phyloP scores from a whole-genome alignment of 1,140 invertebrate species.

The Drosophila cardini region DNA sequence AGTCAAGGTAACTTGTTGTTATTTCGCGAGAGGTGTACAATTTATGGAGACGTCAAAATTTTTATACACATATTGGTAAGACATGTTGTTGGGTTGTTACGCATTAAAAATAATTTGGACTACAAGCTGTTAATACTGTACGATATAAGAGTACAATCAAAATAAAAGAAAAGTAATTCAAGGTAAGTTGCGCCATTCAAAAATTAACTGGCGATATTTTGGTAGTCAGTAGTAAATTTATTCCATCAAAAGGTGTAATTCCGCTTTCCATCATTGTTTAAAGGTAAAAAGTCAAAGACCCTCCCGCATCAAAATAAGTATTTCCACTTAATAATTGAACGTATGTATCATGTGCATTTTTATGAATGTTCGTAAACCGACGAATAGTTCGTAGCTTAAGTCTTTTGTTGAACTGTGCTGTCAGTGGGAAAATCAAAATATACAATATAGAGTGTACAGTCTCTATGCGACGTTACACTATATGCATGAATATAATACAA shows the following conservation, averaged over 20 bases:
- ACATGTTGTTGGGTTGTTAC: constrained; percentile 53
- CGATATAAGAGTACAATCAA: constrained; percentile 14
- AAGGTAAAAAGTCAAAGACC: constrained; percentile 35
- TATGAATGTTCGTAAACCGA: constrained; percentile 20
- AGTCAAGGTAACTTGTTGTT: constrained; percentile 39
- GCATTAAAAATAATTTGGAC: constrained; percentile 56
- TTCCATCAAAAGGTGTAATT: constrained; percentile 2
- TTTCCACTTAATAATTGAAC: constrained; percentile 27
- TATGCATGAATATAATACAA: constrained; percentile 30
- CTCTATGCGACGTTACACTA: constrained; percentile 55
- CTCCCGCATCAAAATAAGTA: constrained; percentile 4
- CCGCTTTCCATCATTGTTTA: constrained; percentile 24
- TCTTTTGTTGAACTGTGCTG: constrained; percentile 50
- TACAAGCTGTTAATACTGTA: constrained; percentile 23
- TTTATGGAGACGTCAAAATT: constrained; percentile 55
- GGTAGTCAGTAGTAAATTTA: not conserved
- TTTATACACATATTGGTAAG: constrained; percentile 42
- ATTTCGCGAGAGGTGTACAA: constrained; percentile 27
- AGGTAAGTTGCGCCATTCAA: constrained; percentile 56
- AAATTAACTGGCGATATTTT: not conserved
- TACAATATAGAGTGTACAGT: constrained; percentile 60
- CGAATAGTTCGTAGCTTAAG: constrained; percentile 59
- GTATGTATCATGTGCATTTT: constrained; percentile 22
- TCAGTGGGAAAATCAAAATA: constrained; percentile 67
- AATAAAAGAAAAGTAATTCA: constrained; percentile 52